Base-by-base conservation (phyloP, 1,140 invertebrate species). In the Rhynchophorus ferrugineus region DNA sequence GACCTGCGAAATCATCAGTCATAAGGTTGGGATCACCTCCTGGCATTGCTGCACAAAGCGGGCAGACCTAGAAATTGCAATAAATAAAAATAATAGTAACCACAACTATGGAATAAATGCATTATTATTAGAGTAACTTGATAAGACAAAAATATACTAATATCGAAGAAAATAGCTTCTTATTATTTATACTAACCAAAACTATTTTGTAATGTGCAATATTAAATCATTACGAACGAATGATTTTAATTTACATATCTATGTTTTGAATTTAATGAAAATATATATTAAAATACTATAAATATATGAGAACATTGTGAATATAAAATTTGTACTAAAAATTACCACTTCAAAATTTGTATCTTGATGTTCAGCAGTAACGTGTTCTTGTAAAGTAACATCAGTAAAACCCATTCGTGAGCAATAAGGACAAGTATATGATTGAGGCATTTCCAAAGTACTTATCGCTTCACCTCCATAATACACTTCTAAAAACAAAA, bases 1-100 rank as follows among this genome's bases (percentile, higher is more conserved):
- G 95, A 64, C 89, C 89, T 60, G 91, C 85, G 77, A 98, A 95
- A 76, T 98, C 95, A 78, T 98, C 93, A 57, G 94, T 96, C 65
- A 96, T 88, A 68, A 95, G 83, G 77, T 97, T 98, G 50, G 95
- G 93, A 72, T 98, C 95, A 22, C 92, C 93, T 61, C 92, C 92
- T 46, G 92, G 92, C 69, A 92, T 78, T 46, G 91, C 87, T 39
- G 94, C 94, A 79, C 95, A 98, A 51, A 98, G 84, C 61, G 95
- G 95, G 77, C 95, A 98, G 37, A 98, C 90, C 78, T 83, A 60
- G 36, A 61, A 61, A 33, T n/a, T 45, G 38, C 16, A 33, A 34
- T 8, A 3, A 29, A 29, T 29, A 29, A 29, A 11, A 29, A 29
- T 6, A 35, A 2, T 34, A 22, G 6, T 3, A 22, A 11, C 29